Base-by-base conservation (phyloP, 2,797 vertebrate genomes). In the Pantherophis vulpinus region DNA sequence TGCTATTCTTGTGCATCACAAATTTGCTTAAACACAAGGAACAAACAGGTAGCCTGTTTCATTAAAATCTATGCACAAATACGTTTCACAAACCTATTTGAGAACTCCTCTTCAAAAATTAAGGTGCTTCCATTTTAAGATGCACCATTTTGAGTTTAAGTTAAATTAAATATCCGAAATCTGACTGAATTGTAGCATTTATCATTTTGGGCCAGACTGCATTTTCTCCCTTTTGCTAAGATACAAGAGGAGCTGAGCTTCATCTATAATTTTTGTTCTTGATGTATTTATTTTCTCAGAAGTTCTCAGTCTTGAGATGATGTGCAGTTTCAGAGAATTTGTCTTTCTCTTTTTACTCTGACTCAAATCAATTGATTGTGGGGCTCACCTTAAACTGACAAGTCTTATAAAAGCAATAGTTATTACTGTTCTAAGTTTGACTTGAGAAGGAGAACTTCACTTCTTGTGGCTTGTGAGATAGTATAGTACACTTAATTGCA, bases 1-100 rank as follows among this genome's bases (percentile, higher is more conserved):
- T n/a, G 93, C 87, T 94, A 79, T 63, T 8, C 89, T 37, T 66
- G 61, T 61, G 61, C 93, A 91, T 42, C 86, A 59, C 70, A 91
- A 55, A 63, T 87, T 12, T 37, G 42, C 86, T 89, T 37, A 10
- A 0, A 90, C 91, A 66, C 93, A 89, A 91, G 32, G 89, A 89
- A 87, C 32, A n/a, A 66, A 60, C 56, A 89, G 7, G 18, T 9
- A 55, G 61, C 29, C 2, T 27, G 87, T 47, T 93, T 93, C 86
- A 9, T 93, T 92, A 61, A 89, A 93, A 89, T 93, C 10, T n/a
- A 79, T 83, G 58, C 58, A 89, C 10, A 37, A 14, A 42, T 58
- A 0, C 63, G 13, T 86, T 91, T 4, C 11, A 51, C 10, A 8
- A 60, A 83, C 42, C 29, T 29, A 20, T 55, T 47, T 66, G 5